Evolutionary conservation across 37 sponge, comb jelly and placozoan species (phyloP).

Genomic region (Dysidea cf. avara): DNA sequence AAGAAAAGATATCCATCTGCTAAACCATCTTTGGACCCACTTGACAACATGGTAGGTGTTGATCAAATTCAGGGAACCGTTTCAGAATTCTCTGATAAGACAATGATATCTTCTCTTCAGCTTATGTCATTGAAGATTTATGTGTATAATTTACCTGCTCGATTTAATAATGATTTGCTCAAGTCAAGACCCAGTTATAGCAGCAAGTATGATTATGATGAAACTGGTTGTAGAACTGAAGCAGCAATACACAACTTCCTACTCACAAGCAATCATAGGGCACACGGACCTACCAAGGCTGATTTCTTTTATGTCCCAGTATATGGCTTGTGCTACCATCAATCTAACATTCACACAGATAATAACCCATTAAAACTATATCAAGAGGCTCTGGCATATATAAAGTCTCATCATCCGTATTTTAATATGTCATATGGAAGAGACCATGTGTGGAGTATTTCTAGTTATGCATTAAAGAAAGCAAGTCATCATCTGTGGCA

Average conservation of each 20-base stretch:
- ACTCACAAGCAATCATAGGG: constrained; percentile 20
- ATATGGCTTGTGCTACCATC: constrained; percentile 45
- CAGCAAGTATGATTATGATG: constrained; percentile 47
- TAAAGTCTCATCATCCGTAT: constrained; percentile 19
- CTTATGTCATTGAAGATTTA: constrained; percentile 38
- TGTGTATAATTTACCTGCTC: constrained; percentile 32
- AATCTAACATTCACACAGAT: too few relatives aligned
- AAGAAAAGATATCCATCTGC: too few relatives aligned
- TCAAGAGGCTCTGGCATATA: constrained; percentile 16
- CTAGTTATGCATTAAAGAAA: too few relatives aligned
- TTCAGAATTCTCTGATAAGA: too few relatives aligned
- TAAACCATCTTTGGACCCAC: too few relatives aligned
- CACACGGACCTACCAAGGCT: constrained; percentile 27
- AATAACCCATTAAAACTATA: constrained; percentile 29
- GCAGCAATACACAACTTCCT: constrained; percentile 37
- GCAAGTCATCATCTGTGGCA: too few relatives aligned
- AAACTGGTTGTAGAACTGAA: too few relatives aligned
- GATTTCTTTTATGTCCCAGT: constrained; percentile 52
- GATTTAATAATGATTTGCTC: constrained; percentile 30
- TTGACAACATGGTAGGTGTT: too few relatives aligned
- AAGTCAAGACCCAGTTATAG: constrained; percentile 28
- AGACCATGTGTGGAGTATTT: constrained; percentile 51
- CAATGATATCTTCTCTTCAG: too few relatives aligned
- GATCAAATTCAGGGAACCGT: too few relatives aligned
- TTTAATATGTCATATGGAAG: constrained; percentile 47